These are phyloP conservation scores for Gastrophryne carolinensis DNA, from an alignment of 2,797 vertebrate genomes.

Conservation along the genomic window DNA sequence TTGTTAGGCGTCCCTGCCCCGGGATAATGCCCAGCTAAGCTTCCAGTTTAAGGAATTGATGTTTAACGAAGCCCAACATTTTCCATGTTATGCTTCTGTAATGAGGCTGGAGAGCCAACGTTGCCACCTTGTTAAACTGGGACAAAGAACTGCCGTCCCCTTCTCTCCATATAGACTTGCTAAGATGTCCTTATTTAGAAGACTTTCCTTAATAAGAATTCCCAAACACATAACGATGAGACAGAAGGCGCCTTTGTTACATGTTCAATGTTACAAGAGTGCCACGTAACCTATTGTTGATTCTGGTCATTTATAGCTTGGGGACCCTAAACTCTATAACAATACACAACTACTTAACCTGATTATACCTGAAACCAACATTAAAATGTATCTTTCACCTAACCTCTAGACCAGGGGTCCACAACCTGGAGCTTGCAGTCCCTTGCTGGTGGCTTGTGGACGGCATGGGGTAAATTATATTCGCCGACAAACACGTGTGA, in stretches of 20 bases:
- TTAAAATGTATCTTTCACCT: too few relatives aligned
- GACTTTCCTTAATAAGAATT: neutral
- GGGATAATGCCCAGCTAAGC: neutral
- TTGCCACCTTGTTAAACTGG: conserved; percentile 22
- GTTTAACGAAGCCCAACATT: conserved; percentile 12
- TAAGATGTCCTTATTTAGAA: conserved; percentile 8
- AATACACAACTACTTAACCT: too few relatives aligned
- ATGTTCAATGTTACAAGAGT: too few relatives aligned
- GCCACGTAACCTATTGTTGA: too few relatives aligned
- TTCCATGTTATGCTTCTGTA: conserved; percentile 41
- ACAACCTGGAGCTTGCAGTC: too few relatives aligned
- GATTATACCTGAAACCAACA: too few relatives aligned
- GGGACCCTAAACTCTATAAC: too few relatives aligned
- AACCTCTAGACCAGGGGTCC: too few relatives aligned
- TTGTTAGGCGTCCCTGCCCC: conserved; percentile 1
- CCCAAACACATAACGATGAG: neutral
- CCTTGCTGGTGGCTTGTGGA: too few relatives aligned
- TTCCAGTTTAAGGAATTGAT: neutral
- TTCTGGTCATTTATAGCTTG: too few relatives aligned
- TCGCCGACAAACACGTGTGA: too few relatives aligned
- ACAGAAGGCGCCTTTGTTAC: neutral
- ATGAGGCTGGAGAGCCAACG: conserved; percentile 25
- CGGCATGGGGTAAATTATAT: too few relatives aligned
- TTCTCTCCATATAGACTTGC: neutral
- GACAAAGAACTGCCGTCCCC: neutral